A percentile compares a stretch with the other conserved stretches of the same genome.
phyloP scores from a whole-genome alignment of 2,888 invertebrate species.

The Brachynemurus nebulosus region DNA sequence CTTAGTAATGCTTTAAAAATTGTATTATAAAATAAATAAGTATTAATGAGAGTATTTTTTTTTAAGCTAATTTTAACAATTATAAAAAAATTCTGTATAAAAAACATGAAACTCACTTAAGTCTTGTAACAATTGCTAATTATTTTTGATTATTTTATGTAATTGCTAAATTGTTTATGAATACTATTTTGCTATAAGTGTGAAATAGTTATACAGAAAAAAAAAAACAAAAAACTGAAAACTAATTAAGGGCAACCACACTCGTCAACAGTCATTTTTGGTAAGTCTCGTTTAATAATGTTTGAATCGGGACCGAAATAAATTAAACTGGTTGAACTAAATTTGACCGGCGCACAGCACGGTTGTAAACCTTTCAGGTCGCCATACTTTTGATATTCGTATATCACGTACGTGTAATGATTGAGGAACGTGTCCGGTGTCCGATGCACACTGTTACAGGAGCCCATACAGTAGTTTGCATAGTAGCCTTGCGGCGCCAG shows the following conservation, averaged over 20 bases:
- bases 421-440: constrained; percentile 73
- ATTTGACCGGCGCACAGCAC: constrained; percentile 84
- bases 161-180: too few species aligned
- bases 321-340: constrained; percentile 83
- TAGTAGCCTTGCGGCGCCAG: constrained; percentile 82
- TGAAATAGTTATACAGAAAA: too few species aligned
- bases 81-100: too few species aligned
- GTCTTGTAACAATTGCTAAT: too few species aligned
- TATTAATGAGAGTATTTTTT: too few species aligned
- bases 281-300: constrained; percentile 85
- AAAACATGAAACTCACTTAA: too few species aligned
- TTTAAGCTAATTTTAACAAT: too few species aligned
- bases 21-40: too few species aligned
- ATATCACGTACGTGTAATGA: constrained; percentile 83
- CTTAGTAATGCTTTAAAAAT: too few species aligned
- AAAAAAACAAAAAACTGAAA: constrained; percentile 1
- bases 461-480: constrained; percentile 87
- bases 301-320: constrained; percentile 82
- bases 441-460: constrained; percentile 61
- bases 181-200: too few species aligned
- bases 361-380: constrained; percentile 67
- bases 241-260: constrained; percentile 74
- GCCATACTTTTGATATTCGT: constrained; percentile 70
- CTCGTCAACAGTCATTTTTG: constrained; percentile 93
- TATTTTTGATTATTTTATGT: too few species aligned